Conservation (phyloP, 1,140 invertebrate species). For the Berghia stephanieae region DNA sequence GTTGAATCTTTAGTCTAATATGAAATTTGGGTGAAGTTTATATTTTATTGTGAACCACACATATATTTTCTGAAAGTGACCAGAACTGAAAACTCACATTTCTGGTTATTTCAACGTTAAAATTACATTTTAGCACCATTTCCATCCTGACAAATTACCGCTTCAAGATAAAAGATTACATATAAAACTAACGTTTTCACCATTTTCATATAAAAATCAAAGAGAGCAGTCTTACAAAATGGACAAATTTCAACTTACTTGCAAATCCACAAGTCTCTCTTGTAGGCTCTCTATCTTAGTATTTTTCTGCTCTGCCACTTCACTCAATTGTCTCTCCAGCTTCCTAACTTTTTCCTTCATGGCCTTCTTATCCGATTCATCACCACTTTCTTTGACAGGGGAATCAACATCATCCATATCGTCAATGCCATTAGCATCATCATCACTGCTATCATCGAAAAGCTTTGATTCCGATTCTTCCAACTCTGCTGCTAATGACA, state of each 20-base stretch:
- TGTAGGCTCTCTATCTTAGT: conserved; percentile 51
- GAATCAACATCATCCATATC: background rate
- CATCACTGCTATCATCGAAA: conserved; percentile 5
- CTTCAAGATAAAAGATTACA: too few species aligned
- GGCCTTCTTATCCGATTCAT: conserved; percentile 1
- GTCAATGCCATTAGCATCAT: background rate
- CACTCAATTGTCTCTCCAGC: conserved; percentile 49
- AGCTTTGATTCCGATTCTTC: conserved; percentile 34
- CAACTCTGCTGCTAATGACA: conserved; percentile 50
- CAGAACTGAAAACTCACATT: too few species aligned
- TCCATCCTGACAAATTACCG: too few species aligned
- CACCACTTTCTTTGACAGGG: background rate
- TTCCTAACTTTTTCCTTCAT: conserved; percentile 35
- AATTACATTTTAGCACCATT: too few species aligned
- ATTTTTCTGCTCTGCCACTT: conserved; percentile 50
- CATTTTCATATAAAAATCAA: too few species aligned
- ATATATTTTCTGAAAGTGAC: too few species aligned
- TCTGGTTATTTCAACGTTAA: too few species aligned
- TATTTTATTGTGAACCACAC: too few species aligned
- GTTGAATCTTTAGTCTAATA: too few species aligned
- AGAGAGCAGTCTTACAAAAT: too few species aligned
- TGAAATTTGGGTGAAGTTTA: too few species aligned
- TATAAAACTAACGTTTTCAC: too few species aligned
- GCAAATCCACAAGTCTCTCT: conserved; percentile 47
- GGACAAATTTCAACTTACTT: conserved; percentile 26